A percentile compares a stretch with the other conserved stretches of the same genome.
Evolutionary conservation across 2,113 vertebrate species (phyloP).

Genomic region (Varanus komodoensis): DNA sequence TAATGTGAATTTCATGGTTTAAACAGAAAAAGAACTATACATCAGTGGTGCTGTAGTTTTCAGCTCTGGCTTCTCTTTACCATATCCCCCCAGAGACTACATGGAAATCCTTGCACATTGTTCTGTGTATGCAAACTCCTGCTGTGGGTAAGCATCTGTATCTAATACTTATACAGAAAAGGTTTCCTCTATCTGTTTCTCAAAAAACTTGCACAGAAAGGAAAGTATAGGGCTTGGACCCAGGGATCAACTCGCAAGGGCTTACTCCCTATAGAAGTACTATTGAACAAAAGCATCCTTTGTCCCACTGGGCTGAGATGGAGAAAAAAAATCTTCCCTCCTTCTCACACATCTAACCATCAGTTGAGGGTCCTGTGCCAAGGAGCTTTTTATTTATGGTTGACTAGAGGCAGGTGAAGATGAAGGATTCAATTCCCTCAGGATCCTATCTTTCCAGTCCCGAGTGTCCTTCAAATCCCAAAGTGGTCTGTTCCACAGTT

Average conservation of each 20-base stretch:
- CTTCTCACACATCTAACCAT: background rate
- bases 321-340: background rate
- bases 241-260: no score
- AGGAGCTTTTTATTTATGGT: background rate
- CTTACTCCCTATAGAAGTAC: background rate
- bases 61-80: background rate
- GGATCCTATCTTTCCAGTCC: background rate
- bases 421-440: background rate
- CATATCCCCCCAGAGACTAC: background rate
- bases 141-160: background rate
- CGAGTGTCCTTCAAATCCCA: background rate
- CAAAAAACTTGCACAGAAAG: background rate
- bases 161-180: background rate
- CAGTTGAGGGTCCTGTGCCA: background rate
- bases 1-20: conserved; percentile 58
- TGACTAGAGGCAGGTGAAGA: background rate
- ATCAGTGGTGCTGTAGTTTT: conserved; percentile 25
- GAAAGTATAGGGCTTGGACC: no score
- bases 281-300: background rate
- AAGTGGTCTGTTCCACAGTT: background rate
- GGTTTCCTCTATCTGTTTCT: background rate
- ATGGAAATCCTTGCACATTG: background rate
- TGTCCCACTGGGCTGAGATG: background rate
- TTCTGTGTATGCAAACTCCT: background rate
- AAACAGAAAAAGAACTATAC: conserved; percentile 53